Base-by-base conservation (phyloP, 2,113 vertebrate species). In the Balaeniceps rex region DNA sequence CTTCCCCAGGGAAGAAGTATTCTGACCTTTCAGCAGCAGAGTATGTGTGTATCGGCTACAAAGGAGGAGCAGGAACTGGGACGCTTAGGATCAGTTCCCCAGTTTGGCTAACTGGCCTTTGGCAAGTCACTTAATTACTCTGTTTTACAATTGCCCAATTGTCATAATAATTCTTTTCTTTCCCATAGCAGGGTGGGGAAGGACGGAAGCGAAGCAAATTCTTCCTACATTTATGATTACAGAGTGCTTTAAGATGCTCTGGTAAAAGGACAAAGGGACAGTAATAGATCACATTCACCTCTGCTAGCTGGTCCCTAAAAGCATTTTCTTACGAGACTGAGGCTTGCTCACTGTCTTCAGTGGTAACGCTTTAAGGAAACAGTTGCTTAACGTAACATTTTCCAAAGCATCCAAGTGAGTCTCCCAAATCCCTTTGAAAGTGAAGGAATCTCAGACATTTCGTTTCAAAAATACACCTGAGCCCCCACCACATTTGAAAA, bases 1-100 rank as follows among this genome's bases (percentile, higher is more conserved):
- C 86, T 97, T 94, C 94, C 96, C 95, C 93, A 94, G 94, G 96
- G 92, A 97, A 95, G 93, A 83, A 95, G 46, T 29, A 92, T 93
- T 64, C 87, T 25, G 9, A 91, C 86, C 92, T 92, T 87, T 90
- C 81, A 60, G 54, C 3, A 5, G 36, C 83, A 69, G 93, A 78
- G 78, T 49, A 94, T 91, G 40, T 40, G 69, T 51, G 34, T 78
- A 84, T 83, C 2, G 2, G 83, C 88, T 60, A 6, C 3, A 42
- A 10, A 88, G 83, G 92, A 95, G 83, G 54, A 68, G 66, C 84
- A 33, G 55, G 47, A 80, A 21, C 40, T n/a, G 64, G 58, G 34
- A 57, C 1, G 2, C 79, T 82, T 74, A n/a, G 87, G 86, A 78
- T 88, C 88, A 55, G 68, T 60, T 93, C 90, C 74, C 28, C 83